phyloP scores from a whole-genome alignment of 2,113 vertebrate genomes.

The Notiomystis cincta region DNA sequence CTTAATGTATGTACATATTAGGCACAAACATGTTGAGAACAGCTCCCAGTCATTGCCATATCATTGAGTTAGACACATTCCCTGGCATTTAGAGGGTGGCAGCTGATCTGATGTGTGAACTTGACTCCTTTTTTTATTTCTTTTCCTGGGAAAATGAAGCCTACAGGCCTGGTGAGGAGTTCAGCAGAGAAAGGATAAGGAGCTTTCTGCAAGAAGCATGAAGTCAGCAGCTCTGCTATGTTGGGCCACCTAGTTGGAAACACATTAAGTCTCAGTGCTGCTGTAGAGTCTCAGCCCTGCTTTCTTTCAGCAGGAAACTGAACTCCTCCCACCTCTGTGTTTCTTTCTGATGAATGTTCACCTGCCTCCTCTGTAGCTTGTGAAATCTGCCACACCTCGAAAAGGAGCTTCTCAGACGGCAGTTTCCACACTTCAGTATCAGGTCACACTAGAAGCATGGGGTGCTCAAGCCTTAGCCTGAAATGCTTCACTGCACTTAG shows the following conservation, averaged over 20 bases:
- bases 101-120: neutral
- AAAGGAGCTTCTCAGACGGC: neutral
- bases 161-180: neutral
- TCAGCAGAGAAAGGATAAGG: neutral
- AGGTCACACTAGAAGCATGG: rapidly evolving
- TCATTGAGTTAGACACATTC: neutral
- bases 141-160: neutral
- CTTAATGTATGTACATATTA: neutral
- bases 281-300: neutral
- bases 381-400: neutral
- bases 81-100: neutral
- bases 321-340: rapidly evolving
- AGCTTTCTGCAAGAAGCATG: neutral
- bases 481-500: neutral
- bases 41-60: neutral
- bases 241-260: neutral
- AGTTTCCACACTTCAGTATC: neutral
- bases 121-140: neutral
- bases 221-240: neutral
- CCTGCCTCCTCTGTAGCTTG: neutral
- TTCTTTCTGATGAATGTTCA: neutral
- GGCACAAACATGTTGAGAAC: neutral
- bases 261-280: neutral
- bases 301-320: neutral
- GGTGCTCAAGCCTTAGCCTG: neutral